phyloP scores from a whole-genome alignment of 2,888 invertebrate genomes.

The Metellina segmentata region DNA sequence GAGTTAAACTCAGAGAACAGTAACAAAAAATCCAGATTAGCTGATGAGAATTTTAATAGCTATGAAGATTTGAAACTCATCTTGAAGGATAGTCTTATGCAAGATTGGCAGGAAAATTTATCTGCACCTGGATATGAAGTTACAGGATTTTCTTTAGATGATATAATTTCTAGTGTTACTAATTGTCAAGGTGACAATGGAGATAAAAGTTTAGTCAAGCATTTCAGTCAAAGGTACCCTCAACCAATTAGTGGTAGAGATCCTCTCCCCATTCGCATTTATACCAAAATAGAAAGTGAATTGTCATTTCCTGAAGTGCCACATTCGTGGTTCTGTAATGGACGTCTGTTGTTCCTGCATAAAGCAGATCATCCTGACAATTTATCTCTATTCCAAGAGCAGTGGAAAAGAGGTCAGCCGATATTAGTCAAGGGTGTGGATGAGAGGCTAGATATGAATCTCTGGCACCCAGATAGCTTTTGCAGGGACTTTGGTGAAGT shows the following conservation, averaged over 20 bases:
- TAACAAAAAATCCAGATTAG: background rate
- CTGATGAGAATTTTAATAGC: constrained; percentile 35
- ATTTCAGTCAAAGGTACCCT: constrained; percentile 86
- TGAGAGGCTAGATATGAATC: constrained; percentile 87
- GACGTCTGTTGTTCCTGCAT: constrained; percentile 91
- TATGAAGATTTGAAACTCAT: constrained; percentile 49
- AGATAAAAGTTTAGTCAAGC: constrained; percentile 84
- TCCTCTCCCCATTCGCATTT: constrained; percentile 87
- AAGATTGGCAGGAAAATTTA: background rate
- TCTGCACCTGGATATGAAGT: constrained; percentile 15
- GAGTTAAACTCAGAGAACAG: background rate
- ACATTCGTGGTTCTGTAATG: constrained; percentile 96
- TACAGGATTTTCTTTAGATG: constrained; percentile 84
- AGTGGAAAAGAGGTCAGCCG: constrained; percentile 95
- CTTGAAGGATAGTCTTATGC: background rate
- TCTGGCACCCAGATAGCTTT: constrained; percentile 96
- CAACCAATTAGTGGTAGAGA: constrained; percentile 84
- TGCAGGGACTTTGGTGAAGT: constrained; percentile 94
- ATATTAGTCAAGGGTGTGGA: constrained; percentile 95
- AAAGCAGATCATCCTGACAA: constrained; percentile 90
- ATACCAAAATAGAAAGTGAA: constrained; percentile 91
- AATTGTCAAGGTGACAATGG: constrained; percentile 83
- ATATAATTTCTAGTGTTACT: constrained; percentile 89
- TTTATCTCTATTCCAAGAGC: constrained; percentile 85
- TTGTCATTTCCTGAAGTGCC: constrained; percentile 91